phyloP scores from a whole-genome alignment of 2,113 vertebrate species.

The Heterotilapia buettikoferi region DNA sequence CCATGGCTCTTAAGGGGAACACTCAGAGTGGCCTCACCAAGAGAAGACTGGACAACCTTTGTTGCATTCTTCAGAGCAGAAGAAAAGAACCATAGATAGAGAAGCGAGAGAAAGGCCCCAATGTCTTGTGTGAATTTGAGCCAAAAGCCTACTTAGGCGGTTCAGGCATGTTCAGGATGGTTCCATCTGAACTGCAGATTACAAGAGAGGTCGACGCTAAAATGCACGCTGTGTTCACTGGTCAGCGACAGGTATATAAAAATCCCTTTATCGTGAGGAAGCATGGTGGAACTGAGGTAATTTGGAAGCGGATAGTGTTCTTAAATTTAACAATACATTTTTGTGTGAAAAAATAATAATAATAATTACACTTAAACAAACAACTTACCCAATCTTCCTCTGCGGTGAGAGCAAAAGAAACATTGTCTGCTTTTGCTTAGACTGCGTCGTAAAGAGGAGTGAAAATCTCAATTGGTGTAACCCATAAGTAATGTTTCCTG shows the following conservation, averaged over 20 bases:
- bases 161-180: constrained; percentile 24
- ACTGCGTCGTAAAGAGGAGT: constrained; percentile 32
- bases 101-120: constrained; percentile 7
- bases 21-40: constrained; percentile 33
- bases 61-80: constrained; percentile 39
- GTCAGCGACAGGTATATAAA: not conserved
- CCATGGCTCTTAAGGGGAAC: constrained; percentile 45
- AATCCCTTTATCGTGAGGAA: not conserved
- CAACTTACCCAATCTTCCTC: not conserved
- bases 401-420: constrained; percentile 23
- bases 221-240: not conserved
- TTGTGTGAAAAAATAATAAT: not conserved
- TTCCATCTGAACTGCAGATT: constrained; percentile 15
- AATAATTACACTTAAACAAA: constrained; percentile 20
- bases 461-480: constrained; percentile 41
- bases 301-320: not conserved
- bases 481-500: constrained; percentile 41
- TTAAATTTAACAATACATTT: not conserved
- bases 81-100: constrained; percentile 43
- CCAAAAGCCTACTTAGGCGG: constrained; percentile 49
- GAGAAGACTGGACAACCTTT: constrained; percentile 63
- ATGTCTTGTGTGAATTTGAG: constrained; percentile 34
- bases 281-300: not conserved
- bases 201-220: not conserved
- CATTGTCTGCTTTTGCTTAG: constrained; percentile 46